phyloP scores from a whole-genome alignment of 2,797 vertebrate genomes.

The Apodemus agrarius region DNA sequence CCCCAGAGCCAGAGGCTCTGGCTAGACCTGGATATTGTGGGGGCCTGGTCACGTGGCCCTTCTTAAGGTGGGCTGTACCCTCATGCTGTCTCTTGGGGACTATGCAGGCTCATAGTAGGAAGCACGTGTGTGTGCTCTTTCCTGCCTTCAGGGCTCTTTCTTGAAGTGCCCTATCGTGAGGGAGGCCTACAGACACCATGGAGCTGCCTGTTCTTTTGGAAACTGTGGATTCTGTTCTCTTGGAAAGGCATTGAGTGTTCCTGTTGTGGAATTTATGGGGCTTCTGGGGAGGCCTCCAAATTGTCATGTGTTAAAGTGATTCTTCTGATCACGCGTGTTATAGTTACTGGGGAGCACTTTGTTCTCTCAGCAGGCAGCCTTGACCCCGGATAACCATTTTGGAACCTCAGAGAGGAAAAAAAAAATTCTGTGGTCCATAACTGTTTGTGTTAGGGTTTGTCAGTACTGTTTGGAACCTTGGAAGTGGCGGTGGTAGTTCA shows the following conservation, averaged over 20 bases:
- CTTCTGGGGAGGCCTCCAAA: constrained; percentile 43
- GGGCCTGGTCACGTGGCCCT: background rate
- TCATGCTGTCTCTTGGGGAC: background rate
- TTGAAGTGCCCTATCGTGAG: background rate
- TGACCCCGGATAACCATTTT: background rate
- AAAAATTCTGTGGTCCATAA: background rate
- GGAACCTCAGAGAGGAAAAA: constrained; percentile 26
- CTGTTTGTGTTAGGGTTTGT: constrained; percentile 44
- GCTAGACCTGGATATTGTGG: background rate
- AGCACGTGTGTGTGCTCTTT: background rate
- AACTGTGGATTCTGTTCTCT: constrained; percentile 62
- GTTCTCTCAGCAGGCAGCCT: background rate
- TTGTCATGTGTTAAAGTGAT: constrained; percentile 42
- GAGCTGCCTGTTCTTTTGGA: constrained; percentile 30
- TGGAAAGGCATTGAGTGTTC: constrained; percentile 59
- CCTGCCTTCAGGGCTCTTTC: background rate
- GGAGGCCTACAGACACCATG: background rate
- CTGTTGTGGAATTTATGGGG: constrained; percentile 65
- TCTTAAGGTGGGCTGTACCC: background rate
- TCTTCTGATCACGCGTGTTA: background rate
- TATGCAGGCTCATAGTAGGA: background rate
- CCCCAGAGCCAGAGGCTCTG: background rate
- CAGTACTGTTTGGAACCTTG: background rate
- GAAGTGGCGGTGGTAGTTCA: constrained; percentile 2
- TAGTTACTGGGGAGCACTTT: background rate